Conservation (phyloP, 2,797 vertebrate species). For the Otus scops region DNA sequence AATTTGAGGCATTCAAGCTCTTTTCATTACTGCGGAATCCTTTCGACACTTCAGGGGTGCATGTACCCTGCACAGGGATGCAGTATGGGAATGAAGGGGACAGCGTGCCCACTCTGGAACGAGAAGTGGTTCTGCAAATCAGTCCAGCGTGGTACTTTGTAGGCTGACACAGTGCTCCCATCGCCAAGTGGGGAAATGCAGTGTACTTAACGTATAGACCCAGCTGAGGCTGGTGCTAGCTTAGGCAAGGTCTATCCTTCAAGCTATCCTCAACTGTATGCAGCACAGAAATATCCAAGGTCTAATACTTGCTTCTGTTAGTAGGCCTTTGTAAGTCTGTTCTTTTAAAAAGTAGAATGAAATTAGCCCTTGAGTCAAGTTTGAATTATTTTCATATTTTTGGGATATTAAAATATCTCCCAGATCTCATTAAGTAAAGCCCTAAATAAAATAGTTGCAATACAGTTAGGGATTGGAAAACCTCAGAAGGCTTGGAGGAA, state of each 20-base stretch:
- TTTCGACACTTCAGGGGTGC: neutral
- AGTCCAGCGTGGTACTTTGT: neutral
- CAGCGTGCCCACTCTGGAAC: neutral
- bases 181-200: accelerated
- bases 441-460: slow-evolving; percentile 75
- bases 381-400: slow-evolving; percentile 78
- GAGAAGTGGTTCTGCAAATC: neutral
- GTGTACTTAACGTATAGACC: neutral
- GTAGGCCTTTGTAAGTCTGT: neutral
- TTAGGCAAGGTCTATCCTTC: neutral
- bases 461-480: slow-evolving; percentile 70
- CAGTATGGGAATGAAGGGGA: neutral
- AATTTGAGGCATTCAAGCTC: neutral
- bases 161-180: neutral
- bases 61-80: neutral
- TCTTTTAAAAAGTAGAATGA: slow-evolving; percentile 73
- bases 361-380: slow-evolving; percentile 78
- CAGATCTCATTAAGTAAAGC: slow-evolving; percentile 78
- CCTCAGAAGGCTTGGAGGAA: slow-evolving; percentile 61
- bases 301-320: neutral
- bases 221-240: neutral
- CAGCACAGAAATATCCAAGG: neutral
- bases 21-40: neutral
- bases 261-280: neutral
- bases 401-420: slow-evolving; percentile 73